A percentile compares a stretch with the other conserved stretches of the same genome.
phyloP scores from a whole-genome alignment of 1,140 invertebrate genomes.

The Tyrophagus putrescentiae region DNA sequence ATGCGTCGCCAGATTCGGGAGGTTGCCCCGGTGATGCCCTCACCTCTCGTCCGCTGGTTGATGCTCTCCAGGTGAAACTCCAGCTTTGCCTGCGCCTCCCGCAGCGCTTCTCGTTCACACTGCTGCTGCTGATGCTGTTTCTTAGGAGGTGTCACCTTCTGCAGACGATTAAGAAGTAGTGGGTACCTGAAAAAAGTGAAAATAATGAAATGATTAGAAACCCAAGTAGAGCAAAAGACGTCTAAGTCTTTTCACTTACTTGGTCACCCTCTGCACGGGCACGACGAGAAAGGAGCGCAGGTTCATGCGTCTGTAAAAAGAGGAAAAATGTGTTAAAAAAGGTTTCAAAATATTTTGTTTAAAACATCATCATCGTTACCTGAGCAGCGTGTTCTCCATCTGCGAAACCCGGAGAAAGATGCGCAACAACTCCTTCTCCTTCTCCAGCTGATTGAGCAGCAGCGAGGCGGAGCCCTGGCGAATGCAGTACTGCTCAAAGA shows the following conservation, averaged over 20 bases:
- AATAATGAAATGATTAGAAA: constrained; percentile 70
- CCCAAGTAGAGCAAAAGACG: constrained; percentile 48
- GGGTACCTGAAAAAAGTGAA: constrained; percentile 91
- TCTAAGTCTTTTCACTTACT: constrained; percentile 36
- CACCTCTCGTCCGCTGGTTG: constrained; percentile 75
- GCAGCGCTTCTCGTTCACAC: constrained; percentile 51
- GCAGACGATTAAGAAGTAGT: constrained; percentile 65
- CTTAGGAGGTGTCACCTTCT: constrained; percentile 88
- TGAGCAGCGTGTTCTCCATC: constrained; percentile 80
- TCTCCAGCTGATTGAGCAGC: constrained; percentile 73
- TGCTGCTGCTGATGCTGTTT: constrained; percentile 60
- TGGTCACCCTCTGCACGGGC: constrained; percentile 38
- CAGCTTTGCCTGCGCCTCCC: constrained; percentile 74
- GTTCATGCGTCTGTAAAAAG: constrained; percentile 91
- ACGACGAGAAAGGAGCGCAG: constrained; percentile 90
- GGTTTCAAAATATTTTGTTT: no score
- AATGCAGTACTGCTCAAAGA: constrained; percentile 80
- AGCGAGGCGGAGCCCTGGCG: constrained; percentile 70
- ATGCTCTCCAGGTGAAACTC: constrained; percentile 84
- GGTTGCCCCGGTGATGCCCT: constrained; percentile 49
- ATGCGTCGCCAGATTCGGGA: constrained; percentile 67
- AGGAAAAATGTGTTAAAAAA: no score
- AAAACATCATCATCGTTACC: no score
- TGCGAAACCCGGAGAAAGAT: constrained; percentile 89
- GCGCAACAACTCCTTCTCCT: constrained; percentile 81